Evolutionary conservation across 2,888 invertebrate genomes (phyloP).

Genomic region (Zaprionus bogoriensis): DNA sequence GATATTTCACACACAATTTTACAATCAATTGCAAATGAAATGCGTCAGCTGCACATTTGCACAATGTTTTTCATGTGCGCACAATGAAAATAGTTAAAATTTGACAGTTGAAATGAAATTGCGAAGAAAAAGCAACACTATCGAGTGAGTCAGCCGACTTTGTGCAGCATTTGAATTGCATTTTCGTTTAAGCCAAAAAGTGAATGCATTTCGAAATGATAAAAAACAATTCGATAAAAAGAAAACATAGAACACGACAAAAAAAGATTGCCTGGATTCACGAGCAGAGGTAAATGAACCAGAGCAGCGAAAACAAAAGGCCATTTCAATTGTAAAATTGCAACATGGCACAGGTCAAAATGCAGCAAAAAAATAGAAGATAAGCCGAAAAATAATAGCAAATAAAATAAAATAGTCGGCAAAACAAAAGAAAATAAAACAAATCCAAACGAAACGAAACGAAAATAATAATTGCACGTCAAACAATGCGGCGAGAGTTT

Average conservation of each 20-base stretch:
- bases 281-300: slow-evolving; percentile 5
- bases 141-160: not conserved
- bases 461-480: slow-evolving; percentile 32
- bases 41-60: not conserved
- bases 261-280: too few relatives aligned
- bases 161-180: slow-evolving; percentile 2
- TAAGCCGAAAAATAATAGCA: not conserved
- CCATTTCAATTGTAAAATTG: slow-evolving; percentile 9
- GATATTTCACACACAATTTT: too few relatives aligned
- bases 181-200: not conserved
- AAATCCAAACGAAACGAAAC: slow-evolving; percentile 1
- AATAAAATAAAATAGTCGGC: not conserved
- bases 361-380: not conserved
- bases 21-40: not conserved
- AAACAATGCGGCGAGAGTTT: slow-evolving; percentile 47
- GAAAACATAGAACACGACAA: too few relatives aligned
- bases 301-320: not conserved
- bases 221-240: not conserved
- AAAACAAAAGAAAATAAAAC: slow-evolving; percentile 1
- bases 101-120: slow-evolving; percentile 4
- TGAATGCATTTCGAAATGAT: not conserved
- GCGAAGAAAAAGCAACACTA: not conserved
- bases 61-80: not conserved
- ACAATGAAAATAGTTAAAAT: not conserved
- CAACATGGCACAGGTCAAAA: not conserved